phyloP scores from a whole-genome alignment of 1,140 invertebrate species.

The Cheumatopsyche charites region DNA sequence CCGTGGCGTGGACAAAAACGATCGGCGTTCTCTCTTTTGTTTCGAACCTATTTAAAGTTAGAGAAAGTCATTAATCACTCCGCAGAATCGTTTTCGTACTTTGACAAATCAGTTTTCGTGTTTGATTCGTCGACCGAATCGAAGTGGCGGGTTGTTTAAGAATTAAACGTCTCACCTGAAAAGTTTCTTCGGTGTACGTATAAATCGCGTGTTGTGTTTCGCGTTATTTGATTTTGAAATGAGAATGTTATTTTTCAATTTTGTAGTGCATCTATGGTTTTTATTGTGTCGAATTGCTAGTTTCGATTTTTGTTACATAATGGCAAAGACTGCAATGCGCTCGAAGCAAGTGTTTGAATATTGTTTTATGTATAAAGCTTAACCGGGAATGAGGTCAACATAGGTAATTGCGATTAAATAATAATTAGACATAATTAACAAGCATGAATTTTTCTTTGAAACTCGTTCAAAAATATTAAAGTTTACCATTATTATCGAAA shows the following conservation, averaged over 20 bases:
- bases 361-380: constrained; percentile 8
- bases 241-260: no score
- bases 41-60: constrained; percentile 5
- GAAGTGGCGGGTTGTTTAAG: not conserved
- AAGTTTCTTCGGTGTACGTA: no score
- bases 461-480: no score
- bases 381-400: constrained; percentile 3
- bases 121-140: constrained; percentile 5
- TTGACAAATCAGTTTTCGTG: constrained; percentile 19
- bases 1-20: not conserved
- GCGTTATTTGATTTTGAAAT: no score
- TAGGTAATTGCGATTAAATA: not conserved
- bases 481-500: no score
- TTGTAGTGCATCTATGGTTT: not conserved
- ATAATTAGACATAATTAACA: not conserved
- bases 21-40: not conserved
- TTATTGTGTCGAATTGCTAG: not conserved
- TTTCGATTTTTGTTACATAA: constrained; percentile 20
- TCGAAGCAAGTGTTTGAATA: constrained; percentile 19
- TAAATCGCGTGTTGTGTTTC: no score
- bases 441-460: no score
- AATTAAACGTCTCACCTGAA: no score
- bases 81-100: not conserved
- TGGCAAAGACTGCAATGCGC: constrained; percentile 30
- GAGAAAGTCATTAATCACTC: constrained; percentile 13